These are phyloP conservation scores for Zaprionus kolodkinae DNA, from an alignment of 1,140 invertebrate genomes.

Conservation along the genomic window DNA sequence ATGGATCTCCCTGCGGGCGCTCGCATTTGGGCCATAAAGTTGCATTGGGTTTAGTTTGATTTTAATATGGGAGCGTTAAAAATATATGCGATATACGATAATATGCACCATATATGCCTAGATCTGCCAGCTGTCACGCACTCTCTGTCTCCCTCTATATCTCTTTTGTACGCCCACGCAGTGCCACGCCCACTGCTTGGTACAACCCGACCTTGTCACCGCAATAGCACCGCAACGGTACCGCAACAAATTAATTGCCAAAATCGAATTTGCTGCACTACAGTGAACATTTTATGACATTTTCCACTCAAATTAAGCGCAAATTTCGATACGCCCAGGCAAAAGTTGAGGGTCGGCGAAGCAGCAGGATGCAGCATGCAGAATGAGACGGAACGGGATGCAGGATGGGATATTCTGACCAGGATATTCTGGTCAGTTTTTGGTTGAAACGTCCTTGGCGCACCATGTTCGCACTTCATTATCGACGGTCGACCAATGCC, in stretches of 20 bases:
- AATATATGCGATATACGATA: conserved; percentile 8
- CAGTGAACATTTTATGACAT: conserved; percentile 8
- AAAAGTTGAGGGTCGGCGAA: conserved; percentile 1
- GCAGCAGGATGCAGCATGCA: conserved; percentile 30
- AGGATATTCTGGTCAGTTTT: neutral
- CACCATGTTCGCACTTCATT: conserved; percentile 69
- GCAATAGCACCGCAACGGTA: conserved; percentile 21
- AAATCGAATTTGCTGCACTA: conserved; percentile 37
- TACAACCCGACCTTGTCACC: conserved; percentile 17
- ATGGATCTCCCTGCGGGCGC: conserved; percentile 21
- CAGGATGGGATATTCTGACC: neutral
- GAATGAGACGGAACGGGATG: neutral
- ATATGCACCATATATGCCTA: neutral
- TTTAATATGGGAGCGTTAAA: conserved; percentile 40
- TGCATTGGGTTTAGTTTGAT: conserved; percentile 44
- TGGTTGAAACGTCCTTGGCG: conserved; percentile 46
- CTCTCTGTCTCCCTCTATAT: no score
- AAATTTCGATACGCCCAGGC: conserved; percentile 19
- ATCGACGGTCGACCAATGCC: conserved; percentile 77
- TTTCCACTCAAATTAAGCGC: conserved; percentile 37
- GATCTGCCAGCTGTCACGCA: conserved; percentile 13
- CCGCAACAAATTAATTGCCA: conserved; percentile 47
- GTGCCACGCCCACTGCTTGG: conserved; percentile 7
- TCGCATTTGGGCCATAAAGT: conserved; percentile 28
- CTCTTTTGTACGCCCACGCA: neutral